Base-by-base conservation (phyloP, 2,113 vertebrate genomes). In the Cygnus buccinator region DNA sequence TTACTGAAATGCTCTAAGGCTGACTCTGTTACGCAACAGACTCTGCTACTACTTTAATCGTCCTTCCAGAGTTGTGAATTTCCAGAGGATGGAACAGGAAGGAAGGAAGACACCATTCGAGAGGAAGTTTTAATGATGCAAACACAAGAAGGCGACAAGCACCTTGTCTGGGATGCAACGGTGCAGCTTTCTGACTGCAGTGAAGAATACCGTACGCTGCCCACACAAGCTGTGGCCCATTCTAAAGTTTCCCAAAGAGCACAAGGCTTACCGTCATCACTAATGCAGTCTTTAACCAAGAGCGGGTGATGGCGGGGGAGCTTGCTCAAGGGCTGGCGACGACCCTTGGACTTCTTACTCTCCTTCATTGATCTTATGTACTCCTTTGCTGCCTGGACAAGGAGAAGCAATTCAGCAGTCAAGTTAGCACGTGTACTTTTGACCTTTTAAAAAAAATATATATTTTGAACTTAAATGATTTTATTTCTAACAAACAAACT, bases 291-390 rank as follows among this genome's bases (percentile, higher is more conserved):
- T 94, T 98, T 98, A 94, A 99, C 92, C 85, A 98, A 92, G 2
- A 99, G 98, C 0, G 99, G 99, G 95, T 99, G 99, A 79, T 99
- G 98, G 26, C 98, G 98, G 1, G 99, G 99, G 16, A 99, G 99
- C 77, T 98, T 99, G 91, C 98, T 98, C 66, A 99, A 96, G 0
- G 98, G 98, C 95, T 99, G 98, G 15, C 98, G 98, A 50, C 98
- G 98, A 76, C 98, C 99, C 93, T 98, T 99, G 75, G 99, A 93
- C n/a, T 98, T 98, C 95, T 98, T 99, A 46, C 39, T 98, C 63
- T 98, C 98, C 92, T 98, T 98, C 95, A 98, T 9, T 8, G 98
- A 98, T 50, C 98, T 98, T 2, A 98, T 71, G 84, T 99, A 98
- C 44, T 98, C 98, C 90, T 98, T 98, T 8, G 98, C 98, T 96